Evolutionary conservation across 2,888 invertebrate genomes (phyloP), one percentile per base, ranked within the genome.

Genomic region (Rhyacophila evoluta): DNA sequence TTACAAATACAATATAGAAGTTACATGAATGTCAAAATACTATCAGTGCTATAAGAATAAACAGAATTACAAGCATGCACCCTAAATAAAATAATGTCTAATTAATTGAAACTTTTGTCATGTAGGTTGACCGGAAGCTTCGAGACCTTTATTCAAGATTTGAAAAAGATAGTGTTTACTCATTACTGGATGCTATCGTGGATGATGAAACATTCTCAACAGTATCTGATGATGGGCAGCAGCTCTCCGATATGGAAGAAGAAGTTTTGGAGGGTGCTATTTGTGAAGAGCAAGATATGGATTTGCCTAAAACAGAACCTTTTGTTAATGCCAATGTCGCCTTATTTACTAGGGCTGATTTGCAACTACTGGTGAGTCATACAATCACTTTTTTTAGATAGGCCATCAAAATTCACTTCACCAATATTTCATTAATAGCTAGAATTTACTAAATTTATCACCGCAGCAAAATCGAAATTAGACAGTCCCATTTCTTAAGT

Each of bases 131-230:
- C 28, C 83, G 86, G 0, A 89, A 89, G 79, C 85, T 88, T 1
- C 87, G 89, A 79, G 97, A 97, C 86, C 88, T 98, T 74, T 97
- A 95, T 87, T 89, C 91, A 11, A 92, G 92, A 84, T 96, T 97
- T 87, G 95, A 96, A 84, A 93, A 93, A 83, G 93, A 94, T 84
- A 93, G 94, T 83, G 92, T 97, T 83, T 94, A 94, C 81, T 92
- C 94, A 78, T 91, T 97, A 74, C 89, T 97, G 83, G 96, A 96
- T 84, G 88, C 91, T 28, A 91, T 96, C 78, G 83, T 87, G 80
- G 85, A 88, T 29, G 90, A 89, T 39, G 87, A 88, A 77, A 86
- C 85, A 3, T 84, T 83, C 74, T 82, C 81, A 25, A 71, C 79
- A 3, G 69, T 79, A 19, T 72, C 77, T 1, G 77, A 80, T 11